Evolutionary conservation across 2,888 invertebrate species (phyloP).

Genomic region (Itoplectis maculator): DNA sequence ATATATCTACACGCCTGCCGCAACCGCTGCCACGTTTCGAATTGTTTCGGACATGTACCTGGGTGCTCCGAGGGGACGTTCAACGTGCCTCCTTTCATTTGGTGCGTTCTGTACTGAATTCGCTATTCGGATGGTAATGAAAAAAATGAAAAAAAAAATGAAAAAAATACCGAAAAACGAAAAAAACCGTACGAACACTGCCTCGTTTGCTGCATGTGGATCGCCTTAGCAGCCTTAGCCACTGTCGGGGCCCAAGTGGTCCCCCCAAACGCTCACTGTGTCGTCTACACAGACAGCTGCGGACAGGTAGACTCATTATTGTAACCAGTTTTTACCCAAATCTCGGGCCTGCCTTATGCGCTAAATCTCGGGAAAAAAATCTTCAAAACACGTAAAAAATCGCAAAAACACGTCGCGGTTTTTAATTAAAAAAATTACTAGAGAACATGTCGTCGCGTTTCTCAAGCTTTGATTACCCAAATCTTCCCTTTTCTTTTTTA

Average conservation of each 20-base stretch:
- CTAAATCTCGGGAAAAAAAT: constrained; percentile 63
- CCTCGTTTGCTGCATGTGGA: constrained; percentile 87
- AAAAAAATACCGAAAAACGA: constrained; percentile 70
- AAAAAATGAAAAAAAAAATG: constrained; percentile 65
- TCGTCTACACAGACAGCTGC: constrained; percentile 97
- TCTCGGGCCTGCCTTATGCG: constrained; percentile 80
- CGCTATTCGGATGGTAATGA: constrained; percentile 81
- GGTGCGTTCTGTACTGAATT: constrained; percentile 83
- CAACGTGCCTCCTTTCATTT: constrained; percentile 82
- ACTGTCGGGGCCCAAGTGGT: constrained; percentile 88
- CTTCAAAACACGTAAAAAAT: background rate
- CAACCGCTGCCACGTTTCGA: constrained; percentile 71
- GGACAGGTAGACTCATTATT: constrained; percentile 92
- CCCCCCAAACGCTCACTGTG: constrained; percentile 96
- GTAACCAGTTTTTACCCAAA: constrained; percentile 84
- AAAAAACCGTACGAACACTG: constrained; percentile 84
- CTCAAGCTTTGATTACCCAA: background rate
- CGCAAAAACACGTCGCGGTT: too few species aligned
- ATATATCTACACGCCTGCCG: constrained; percentile 70
- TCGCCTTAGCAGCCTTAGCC: constrained; percentile 86
- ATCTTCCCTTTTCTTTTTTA: background rate
- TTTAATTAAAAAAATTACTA: too few species aligned
- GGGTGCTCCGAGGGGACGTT: constrained; percentile 83
- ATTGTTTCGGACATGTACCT: constrained; percentile 82
- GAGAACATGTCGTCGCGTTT: background rate